Percentiles rank a stretch among this genome's conserved stretches.
phyloP scores from a whole-genome alignment of 2,888 invertebrate species.

The Brenthis ino region DNA sequence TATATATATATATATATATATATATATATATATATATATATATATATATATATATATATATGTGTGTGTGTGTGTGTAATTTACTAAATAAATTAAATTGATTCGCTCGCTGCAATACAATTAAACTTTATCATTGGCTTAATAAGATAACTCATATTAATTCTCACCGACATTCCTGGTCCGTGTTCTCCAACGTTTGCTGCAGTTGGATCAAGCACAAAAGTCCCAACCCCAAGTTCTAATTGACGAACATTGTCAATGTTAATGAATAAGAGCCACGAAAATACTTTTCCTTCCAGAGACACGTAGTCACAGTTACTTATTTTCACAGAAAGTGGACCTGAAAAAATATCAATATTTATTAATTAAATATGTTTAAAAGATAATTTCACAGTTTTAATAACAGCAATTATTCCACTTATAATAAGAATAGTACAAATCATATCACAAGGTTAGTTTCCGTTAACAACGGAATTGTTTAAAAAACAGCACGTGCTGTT shows the following conservation, averaged over 20 bases:
- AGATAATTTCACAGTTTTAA: no score
- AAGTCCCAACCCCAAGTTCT: constrained; percentile 82
- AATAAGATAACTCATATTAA: background rate
- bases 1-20: background rate
- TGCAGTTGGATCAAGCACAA: constrained; percentile 83
- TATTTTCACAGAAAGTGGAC: constrained; percentile 84
- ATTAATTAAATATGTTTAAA: no score
- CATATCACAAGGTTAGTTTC: constrained; percentile 1
- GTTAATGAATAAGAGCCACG: constrained; percentile 84
- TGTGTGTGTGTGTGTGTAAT: no score
- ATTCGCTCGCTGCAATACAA: constrained; percentile 22
- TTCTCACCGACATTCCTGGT: constrained; percentile 78
- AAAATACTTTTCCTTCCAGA: constrained; percentile 84
- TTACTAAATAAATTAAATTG: background rate
- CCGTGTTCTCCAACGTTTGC: constrained; percentile 85
- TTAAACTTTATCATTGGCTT: constrained; percentile 1
- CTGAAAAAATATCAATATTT: constrained; percentile 58
- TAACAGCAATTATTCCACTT: constrained; percentile 18
- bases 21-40: background rate
- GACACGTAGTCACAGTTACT: constrained; percentile 81
- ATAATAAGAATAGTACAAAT: background rate
- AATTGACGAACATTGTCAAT: constrained; percentile 82
- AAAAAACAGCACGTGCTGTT: constrained; percentile 28
- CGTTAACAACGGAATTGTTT: constrained; percentile 16
- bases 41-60: background rate